phyloP scores from a whole-genome alignment of 2,888 invertebrate species.

The Drosophila pegasa region DNA sequence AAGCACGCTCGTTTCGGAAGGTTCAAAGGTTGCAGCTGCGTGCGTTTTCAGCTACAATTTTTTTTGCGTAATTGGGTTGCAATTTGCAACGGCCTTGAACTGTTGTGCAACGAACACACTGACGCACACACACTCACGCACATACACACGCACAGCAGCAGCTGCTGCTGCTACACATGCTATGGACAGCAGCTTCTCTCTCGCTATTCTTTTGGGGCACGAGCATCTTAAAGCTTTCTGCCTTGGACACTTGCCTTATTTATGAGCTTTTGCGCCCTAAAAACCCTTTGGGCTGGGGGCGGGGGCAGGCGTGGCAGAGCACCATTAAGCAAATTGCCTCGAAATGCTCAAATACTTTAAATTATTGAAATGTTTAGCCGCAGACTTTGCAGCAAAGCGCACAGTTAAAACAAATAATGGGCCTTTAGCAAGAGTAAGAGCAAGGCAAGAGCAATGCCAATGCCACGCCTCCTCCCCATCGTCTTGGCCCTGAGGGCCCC shows the following conservation, averaged over 20 bases:
- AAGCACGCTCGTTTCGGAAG: background rate
- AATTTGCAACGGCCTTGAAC: slow-evolving; percentile 52
- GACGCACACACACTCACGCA: slow-evolving; percentile 9
- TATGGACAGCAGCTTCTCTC: slow-evolving; percentile 25
- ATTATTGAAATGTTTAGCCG: slow-evolving; percentile 72
- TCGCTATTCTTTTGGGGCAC: background rate
- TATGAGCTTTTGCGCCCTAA: slow-evolving; percentile 20
- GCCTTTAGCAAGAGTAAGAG: slow-evolving; percentile 11
- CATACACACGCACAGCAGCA: slow-evolving; percentile 11
- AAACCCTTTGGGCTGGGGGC: slow-evolving; percentile 27
- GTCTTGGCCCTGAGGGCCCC: slow-evolving; percentile 55
- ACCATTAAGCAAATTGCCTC: slow-evolving; percentile 77
- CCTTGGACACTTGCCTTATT: slow-evolving; percentile 43
- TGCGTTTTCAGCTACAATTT: slow-evolving; percentile 17
- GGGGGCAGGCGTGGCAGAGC: slow-evolving; percentile 15
- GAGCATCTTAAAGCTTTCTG: slow-evolving; percentile 9
- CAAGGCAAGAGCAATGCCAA: slow-evolving; percentile 44
- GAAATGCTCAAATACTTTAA: slow-evolving; percentile 66
- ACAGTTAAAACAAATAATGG: slow-evolving; percentile 67
- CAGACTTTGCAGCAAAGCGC: slow-evolving; percentile 45
- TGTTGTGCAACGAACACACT: slow-evolving; percentile 39
- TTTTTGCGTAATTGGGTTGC: slow-evolving; percentile 78
- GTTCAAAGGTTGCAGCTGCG: slow-evolving; percentile 16
- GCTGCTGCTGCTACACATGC: slow-evolving; percentile 45
- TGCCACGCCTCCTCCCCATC: slow-evolving; percentile 44